Conservation (phyloP, 1,140 invertebrate species). For the Drosophila lini region DNA sequence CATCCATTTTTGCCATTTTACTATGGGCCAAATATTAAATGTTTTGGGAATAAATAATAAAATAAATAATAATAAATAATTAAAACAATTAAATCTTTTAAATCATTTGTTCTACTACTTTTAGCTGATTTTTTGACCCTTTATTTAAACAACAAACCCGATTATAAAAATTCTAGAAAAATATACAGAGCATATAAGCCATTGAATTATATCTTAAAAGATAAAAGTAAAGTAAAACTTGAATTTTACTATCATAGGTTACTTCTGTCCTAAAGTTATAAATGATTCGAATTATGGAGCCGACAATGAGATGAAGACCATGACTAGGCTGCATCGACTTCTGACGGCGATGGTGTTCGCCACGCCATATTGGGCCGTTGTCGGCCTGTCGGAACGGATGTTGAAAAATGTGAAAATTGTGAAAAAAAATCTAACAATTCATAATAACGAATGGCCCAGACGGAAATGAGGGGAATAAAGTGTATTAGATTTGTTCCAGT, state of each 20-base stretch:
- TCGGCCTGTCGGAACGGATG: conserved; percentile 21
- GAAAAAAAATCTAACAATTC: conserved; percentile 58
- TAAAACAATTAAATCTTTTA: not conserved
- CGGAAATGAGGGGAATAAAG: conserved; percentile 58
- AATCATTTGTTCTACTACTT: not conserved
- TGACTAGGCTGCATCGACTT: conserved; percentile 14
- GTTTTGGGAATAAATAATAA: not conserved
- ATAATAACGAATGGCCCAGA: conserved; percentile 33
- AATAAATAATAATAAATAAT: too few species aligned
- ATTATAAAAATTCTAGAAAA: not conserved
- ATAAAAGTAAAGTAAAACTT: not conserved
- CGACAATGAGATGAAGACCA: conserved; percentile 54
- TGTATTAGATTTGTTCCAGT: conserved; percentile 64
- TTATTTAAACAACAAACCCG: too few species aligned
- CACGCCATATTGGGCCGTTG: conserved; percentile 15
- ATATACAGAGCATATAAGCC: not conserved
- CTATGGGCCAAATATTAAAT: not conserved
- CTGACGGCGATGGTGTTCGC: conserved; percentile 25
- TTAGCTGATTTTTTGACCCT: not conserved
- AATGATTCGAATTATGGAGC: conserved; percentile 49
- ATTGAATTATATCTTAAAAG: not conserved
- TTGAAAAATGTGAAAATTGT: conserved; percentile 68
- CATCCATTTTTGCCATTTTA: not conserved
- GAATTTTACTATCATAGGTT: not conserved
- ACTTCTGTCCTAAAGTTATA: conserved; percentile 26